Evolutionary conservation across 2,888 invertebrate species (phyloP).

Genomic region (Acanthosepion pharaonis): DNA sequence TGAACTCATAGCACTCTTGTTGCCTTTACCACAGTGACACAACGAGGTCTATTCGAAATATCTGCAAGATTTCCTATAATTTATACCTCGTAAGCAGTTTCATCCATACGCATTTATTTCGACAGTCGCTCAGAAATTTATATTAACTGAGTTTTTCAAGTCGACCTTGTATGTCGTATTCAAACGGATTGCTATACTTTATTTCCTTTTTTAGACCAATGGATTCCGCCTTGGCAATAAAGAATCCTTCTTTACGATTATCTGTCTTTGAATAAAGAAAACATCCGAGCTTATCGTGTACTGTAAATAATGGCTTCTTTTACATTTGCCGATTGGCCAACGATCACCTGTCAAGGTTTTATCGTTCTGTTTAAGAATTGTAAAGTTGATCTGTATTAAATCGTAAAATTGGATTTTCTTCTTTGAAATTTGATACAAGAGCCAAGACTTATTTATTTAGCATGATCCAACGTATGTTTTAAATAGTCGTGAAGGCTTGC

Average conservation of each 20-base stretch:
- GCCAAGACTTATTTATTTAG: too few species aligned
- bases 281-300: neutral
- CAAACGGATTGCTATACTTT: neutral
- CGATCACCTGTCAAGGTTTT: neutral
- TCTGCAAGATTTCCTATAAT: too few species aligned
- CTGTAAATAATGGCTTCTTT: neutral
- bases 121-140: too few species aligned
- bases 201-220: neutral
- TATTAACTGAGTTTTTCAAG: too few species aligned
- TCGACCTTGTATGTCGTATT: neutral
- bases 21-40: too few species aligned
- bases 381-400: neutral
- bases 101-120: too few species aligned
- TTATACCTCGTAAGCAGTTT: too few species aligned
- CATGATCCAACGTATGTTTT: too few species aligned
- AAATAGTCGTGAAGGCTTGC: too few species aligned
- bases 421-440: neutral
- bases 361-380: neutral
- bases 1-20: too few species aligned
- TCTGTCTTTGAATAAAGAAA: neutral
- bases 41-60: too few species aligned
- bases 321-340: neutral
- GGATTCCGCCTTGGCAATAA: neutral
- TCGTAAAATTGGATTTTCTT: neutral
- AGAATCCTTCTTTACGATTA: neutral